A percentile compares a stretch with the other conserved stretches of the same genome.
These are phyloP conservation scores for human DNA, from an alignment of 2,113 vertebrate genomes.

Conservation along the genomic window DNA sequence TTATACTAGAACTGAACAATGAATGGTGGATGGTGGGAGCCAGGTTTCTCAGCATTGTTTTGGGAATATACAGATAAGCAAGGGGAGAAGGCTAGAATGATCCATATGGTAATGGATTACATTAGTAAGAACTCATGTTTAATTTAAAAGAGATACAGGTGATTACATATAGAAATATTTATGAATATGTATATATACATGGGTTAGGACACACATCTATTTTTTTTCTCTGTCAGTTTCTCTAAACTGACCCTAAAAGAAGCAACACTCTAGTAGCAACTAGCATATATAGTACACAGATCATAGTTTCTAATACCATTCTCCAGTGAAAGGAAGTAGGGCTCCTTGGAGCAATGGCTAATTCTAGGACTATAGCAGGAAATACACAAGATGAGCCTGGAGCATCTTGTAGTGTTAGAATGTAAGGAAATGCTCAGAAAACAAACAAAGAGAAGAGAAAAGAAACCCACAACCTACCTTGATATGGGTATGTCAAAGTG, in stretches of 20 bases:
- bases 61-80: not conserved
- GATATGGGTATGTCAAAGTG: not conserved
- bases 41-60: not conserved
- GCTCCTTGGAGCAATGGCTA: not conserved
- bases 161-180: not conserved
- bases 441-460: not conserved
- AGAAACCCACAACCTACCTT: not conserved
- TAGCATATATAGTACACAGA: not conserved
- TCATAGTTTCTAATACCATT: not conserved
- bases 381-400: not conserved
- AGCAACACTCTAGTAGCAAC: not conserved
- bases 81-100: not conserved
- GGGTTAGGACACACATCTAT: not conserved
- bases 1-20: not conserved
- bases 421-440: not conserved
- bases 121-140: not conserved
- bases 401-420: not conserved
- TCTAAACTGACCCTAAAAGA: not conserved
- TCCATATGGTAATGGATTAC: not conserved
- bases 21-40: not conserved
- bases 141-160: not conserved
- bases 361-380: not conserved
- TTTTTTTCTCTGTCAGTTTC: not conserved
- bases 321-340: not conserved
- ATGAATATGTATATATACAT: not conserved